phyloP scores from a whole-genome alignment of 1,140 invertebrate species.

The Brachystomella parvula region DNA sequence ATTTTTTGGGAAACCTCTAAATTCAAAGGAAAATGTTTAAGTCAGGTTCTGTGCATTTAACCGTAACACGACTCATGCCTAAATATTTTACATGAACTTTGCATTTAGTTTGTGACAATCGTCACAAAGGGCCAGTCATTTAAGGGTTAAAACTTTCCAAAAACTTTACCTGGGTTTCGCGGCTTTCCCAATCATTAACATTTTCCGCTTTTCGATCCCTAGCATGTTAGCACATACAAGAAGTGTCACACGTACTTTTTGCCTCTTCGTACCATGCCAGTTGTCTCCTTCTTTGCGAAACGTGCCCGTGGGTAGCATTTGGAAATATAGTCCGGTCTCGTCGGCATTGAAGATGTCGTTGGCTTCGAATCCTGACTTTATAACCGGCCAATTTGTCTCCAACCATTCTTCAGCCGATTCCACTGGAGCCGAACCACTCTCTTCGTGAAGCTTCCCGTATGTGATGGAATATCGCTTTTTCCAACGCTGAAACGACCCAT shows the following conservation, averaged over 20 bases:
- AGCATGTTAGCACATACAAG: conserved; percentile 40
- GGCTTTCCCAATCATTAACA: conserved; percentile 40
- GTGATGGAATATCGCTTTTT: background rate
- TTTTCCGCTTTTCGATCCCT: conserved; percentile 40
- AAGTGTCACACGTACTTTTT: conserved; percentile 41
- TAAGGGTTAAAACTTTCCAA: background rate
- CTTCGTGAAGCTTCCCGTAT: background rate
- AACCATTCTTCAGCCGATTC: background rate
- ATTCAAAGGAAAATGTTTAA: background rate
- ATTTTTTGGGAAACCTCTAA: background rate
- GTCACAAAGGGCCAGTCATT: no score
- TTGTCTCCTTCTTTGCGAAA: conserved; percentile 32
- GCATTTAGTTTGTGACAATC: no score
- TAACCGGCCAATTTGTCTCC: conserved; percentile 3
- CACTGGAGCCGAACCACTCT: background rate
- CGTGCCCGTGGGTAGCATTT: conserved; percentile 35
- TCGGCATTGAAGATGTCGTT: conserved; percentile 40
- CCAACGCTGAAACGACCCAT: background rate
- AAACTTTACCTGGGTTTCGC: conserved; percentile 35
- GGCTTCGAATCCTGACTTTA: conserved; percentile 3
- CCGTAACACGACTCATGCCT: no score
- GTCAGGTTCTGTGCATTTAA: no score
- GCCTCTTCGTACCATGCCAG: conserved; percentile 36
- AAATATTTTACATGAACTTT: no score
- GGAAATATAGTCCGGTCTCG: conserved; percentile 41